A percentile compares a stretch with the other conserved stretches of the same genome.
phyloP scores from a whole-genome alignment of 1,140 invertebrate genomes.

The Sycophaga agraensis region DNA sequence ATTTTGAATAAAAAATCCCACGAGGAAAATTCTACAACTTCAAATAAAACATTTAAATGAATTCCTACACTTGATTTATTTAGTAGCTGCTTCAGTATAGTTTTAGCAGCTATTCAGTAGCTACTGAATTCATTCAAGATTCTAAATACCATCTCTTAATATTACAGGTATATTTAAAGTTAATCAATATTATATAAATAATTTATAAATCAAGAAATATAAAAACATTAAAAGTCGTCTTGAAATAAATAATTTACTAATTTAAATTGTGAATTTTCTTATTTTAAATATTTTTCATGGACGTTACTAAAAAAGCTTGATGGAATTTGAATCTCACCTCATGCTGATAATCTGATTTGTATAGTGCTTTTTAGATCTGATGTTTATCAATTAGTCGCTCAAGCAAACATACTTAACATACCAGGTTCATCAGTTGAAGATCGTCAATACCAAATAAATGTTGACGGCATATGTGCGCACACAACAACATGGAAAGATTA shows the following conservation, averaged over 20 bases:
- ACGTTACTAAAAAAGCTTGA: slow-evolving; percentile 52
- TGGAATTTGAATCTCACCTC: slow-evolving; percentile 65
- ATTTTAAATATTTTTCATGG: background rate
- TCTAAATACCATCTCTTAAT: slow-evolving; percentile 61
- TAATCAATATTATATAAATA: background rate
- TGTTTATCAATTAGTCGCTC: slow-evolving; percentile 68
- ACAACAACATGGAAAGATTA: slow-evolving; percentile 66
- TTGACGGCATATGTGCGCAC: slow-evolving; percentile 66
- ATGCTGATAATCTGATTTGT: slow-evolving; percentile 83
- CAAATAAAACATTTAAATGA: slow-evolving; percentile 36
- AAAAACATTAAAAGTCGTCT: background rate
- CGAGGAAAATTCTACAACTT: background rate
- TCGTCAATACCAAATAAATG: slow-evolving; percentile 79
- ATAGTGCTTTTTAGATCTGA: slow-evolving; percentile 67
- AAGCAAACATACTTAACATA: slow-evolving; percentile 65
- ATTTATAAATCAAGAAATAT: too few relatives aligned
- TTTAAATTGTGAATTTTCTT: background rate
- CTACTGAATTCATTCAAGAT: slow-evolving; percentile 34
- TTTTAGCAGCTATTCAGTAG: slow-evolving; percentile 61
- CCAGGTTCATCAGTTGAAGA: slow-evolving; percentile 80
- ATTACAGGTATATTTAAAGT: slow-evolving; percentile 53
- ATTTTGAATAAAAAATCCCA: slow-evolving; percentile 34
- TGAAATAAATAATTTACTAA: slow-evolving; percentile 1
- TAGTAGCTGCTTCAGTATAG: slow-evolving; percentile 63
- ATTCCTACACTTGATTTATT: slow-evolving; percentile 61